phyloP scores from a whole-genome alignment of 2,888 invertebrate species.

The Pachymerium ferrugineum region DNA sequence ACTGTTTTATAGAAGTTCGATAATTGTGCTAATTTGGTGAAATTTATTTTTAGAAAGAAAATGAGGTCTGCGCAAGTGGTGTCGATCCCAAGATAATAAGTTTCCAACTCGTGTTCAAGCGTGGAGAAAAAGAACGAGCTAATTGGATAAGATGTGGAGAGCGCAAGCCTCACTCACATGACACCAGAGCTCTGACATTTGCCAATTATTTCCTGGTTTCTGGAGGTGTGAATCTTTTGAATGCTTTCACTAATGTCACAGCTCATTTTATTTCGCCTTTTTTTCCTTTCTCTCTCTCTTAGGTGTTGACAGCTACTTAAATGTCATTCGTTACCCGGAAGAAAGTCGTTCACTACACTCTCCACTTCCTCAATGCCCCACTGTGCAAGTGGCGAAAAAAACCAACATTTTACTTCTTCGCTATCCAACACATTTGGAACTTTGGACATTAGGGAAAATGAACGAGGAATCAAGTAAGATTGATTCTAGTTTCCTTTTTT shows the following conservation, averaged over 20 bases:
- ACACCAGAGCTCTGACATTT: slow-evolving; percentile 68
- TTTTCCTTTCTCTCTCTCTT: slow-evolving; percentile 33
- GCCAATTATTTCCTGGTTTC: slow-evolving; percentile 65
- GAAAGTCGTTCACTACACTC: slow-evolving; percentile 64
- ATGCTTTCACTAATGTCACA: background rate
- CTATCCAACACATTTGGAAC: slow-evolving; percentile 46
- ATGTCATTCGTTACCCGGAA: slow-evolving; percentile 64
- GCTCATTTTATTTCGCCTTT: background rate
- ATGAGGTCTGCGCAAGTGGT: slow-evolving; percentile 45
- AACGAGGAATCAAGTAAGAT: slow-evolving; percentile 30
- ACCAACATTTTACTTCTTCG: slow-evolving; percentile 47
- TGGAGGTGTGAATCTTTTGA: slow-evolving; percentile 53
- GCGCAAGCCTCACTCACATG: slow-evolving; percentile 76
- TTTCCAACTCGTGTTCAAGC: slow-evolving; percentile 57
- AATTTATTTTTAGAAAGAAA: slow-evolving; percentile 43
- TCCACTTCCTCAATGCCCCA: slow-evolving; percentile 57
- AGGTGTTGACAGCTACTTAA: slow-evolving; percentile 69
- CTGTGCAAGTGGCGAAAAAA: slow-evolving; percentile 43
- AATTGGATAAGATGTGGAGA: slow-evolving; percentile 79
- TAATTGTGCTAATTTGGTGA: no score
- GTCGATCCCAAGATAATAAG: slow-evolving; percentile 74
- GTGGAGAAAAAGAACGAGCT: slow-evolving; percentile 47
- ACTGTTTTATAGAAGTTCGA: no score
- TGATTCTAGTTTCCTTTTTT: background rate
- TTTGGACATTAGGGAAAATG: slow-evolving; percentile 52